phyloP scores from a whole-genome alignment of 2,113 vertebrate genomes.

The Balaeniceps rex region DNA sequence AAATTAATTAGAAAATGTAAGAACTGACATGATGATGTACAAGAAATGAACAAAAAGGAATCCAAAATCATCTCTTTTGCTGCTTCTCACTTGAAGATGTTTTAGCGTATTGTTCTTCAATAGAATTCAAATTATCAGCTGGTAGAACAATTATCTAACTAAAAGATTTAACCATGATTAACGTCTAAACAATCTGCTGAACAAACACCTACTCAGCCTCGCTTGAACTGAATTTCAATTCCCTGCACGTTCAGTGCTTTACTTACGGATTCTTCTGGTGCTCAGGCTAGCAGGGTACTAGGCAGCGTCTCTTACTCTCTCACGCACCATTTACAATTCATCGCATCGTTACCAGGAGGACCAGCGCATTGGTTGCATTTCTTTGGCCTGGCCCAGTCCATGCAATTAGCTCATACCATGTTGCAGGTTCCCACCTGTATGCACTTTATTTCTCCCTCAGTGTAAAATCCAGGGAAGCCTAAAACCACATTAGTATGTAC shows the following conservation, averaged over 20 bases:
- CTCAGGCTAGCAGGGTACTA: not conserved
- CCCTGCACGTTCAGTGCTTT: not conserved
- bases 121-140: constrained; percentile 30
- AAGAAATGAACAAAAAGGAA: not conserved
- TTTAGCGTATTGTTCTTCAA: constrained; percentile 1
- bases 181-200: constrained; percentile 35
- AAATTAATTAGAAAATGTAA: not conserved
- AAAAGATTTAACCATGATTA: constrained; percentile 39
- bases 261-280: not conserved
- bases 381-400: not conserved
- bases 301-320: not conserved
- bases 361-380: not conserved
- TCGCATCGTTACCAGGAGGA: not conserved
- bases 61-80: not conserved
- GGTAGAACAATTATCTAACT: constrained; percentile 42
- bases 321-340: too few relatives aligned
- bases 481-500: not conserved
- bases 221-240: not conserved
- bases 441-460: not conserved
- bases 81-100: not conserved
- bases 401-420: not conserved
- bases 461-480: not conserved
- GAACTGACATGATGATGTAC: not conserved
- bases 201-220: not conserved
- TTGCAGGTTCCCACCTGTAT: not conserved